Base-by-base conservation (phyloP, 92 coral and sea anemone species). In the Siderastrea radians region DNA sequence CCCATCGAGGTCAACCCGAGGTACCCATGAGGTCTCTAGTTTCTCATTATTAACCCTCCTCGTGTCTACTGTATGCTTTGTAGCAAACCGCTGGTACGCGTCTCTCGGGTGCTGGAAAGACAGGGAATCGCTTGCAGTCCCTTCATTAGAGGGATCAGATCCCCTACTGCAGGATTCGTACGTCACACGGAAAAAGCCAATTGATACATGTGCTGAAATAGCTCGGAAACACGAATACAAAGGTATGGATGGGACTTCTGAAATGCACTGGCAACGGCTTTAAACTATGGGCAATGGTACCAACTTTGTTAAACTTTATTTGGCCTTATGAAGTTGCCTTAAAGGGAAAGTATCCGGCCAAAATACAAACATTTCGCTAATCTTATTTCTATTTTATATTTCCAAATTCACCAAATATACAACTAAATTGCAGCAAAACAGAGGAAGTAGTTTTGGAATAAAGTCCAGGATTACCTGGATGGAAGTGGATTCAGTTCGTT, bases 61-160 rank as follows among this genome's bases (percentile, higher is more conserved):
- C 15, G 4, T 63, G 66, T 64, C 26, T 47, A 48, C 3, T 47
- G 10, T 15, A 48, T 45, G 19, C 26, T 48, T 51, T 57, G 51
- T 55, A 78, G 99, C 90, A 52, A 91, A 95, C 84, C 89, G 89
- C 68, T 88, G 91, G 90, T 97, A 92, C 84, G 94, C 95, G n/a
- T 90, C 93, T 3, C 87, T 97, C 8, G 99, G 99, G 38, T 97
- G 99, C 87, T 97, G 99, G 99, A 89, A 91, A 68, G 99, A 97
- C 73, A 76, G 94, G 64, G 93, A 94, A 13, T 81, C 91, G 6
- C 62, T 88, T 70, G 93, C 96, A 0, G 61, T 97, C 3, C 79
- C 92, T 52, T 90, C 97, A 45, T 82, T 95, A 2, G 98, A 95
- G 83, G 98, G 96, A 1, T 78, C 97, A 50, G 96, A 94, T 84